Evolutionary conservation across 30 jellyfish, hydroid and myxozoan genomes (phyloP), one percentile per base, ranked within the genome.

Genomic region (Sanderia malayensis): DNA sequence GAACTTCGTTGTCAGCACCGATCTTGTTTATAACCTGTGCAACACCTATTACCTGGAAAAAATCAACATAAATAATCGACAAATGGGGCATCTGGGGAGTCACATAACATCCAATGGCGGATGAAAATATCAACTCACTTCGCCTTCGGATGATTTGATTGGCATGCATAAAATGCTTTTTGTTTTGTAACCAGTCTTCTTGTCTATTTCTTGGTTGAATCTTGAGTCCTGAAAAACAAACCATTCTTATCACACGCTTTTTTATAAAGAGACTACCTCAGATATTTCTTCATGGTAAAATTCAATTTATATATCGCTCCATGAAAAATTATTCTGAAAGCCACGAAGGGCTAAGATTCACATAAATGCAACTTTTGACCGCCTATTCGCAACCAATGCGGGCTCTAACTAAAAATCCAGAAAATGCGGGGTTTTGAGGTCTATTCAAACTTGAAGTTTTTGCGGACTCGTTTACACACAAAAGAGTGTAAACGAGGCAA

Each of bases 21-120:
- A 81, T 66, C 70, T 92, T 92, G 74, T 92, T 92, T 22, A 92
- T 92, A 23, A 82, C 96, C 81, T 92, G 99, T 22, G 99, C 99
- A 25, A 92, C 99, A 25, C 97, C 99, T 15, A 92, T 80, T 7
- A 86, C 96, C 96, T 92, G 21, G 4, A 27, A 59, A 46, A 34
- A 31, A 52, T 18, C 31, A 23, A 70, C 2, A 19, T 57, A 9
- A n/a, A 20, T 9, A 57, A 24, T 19, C 15, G 15, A n/a, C n/a
- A n/a, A n/a, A n/a, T n/a, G n/a, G n/a, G n/a, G n/a, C n/a, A n/a
- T n/a, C n/a, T n/a, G n/a, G n/a, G n/a, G n/a, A n/a, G n/a, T n/a
- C n/a, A n/a, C n/a, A n/a, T n/a, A n/a, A n/a, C n/a, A n/a, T n/a
- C n/a, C n/a, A n/a, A n/a, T n/a, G n/a, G n/a, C n/a, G n/a, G n/a